A percentile compares a stretch with the other conserved stretches of the same genome.
Evolutionary conservation across 2,797 vertebrate genomes (phyloP).

Genomic region (Psittacula echo): DNA sequence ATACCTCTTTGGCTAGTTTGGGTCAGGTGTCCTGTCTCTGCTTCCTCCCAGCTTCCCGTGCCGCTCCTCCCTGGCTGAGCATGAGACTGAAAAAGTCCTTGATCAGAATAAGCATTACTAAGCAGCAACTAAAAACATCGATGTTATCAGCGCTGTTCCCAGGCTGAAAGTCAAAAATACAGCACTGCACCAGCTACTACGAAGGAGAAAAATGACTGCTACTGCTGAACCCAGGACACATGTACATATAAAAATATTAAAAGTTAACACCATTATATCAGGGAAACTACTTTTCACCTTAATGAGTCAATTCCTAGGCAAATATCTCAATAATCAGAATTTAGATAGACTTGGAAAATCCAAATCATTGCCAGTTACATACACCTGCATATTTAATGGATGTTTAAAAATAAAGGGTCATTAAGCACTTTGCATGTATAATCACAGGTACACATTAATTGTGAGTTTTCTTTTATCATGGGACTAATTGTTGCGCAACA

Average conservation of each 20-base stretch:
- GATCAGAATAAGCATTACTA: too few species aligned
- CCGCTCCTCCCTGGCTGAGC: too few species aligned
- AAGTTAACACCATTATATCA: not conserved
- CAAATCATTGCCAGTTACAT: not conserved
- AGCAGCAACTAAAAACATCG: too few species aligned
- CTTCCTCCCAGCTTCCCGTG: too few species aligned
- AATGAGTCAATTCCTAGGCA: not conserved
- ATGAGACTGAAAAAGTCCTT: too few species aligned
- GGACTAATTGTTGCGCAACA: not conserved
- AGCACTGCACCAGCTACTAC: too few species aligned
- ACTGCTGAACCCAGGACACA: not conserved
- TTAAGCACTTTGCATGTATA: not conserved
- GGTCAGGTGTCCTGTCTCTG: too few species aligned
- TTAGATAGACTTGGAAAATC: not conserved
- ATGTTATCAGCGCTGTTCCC: too few species aligned
- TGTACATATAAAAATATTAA: accelerated
- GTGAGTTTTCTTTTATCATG: not conserved
- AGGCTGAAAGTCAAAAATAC: too few species aligned
- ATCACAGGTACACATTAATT: not conserved
- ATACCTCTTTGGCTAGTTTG: too few species aligned
- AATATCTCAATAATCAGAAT: not conserved
- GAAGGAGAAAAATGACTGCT: too few species aligned
- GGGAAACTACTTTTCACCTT: not conserved
- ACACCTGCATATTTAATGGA: not conserved
- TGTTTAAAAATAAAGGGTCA: not conserved